Evolutionary conservation across 64 coral and sea anemone genomes (phyloP).

Genomic region (Orbicella faveolata): DNA sequence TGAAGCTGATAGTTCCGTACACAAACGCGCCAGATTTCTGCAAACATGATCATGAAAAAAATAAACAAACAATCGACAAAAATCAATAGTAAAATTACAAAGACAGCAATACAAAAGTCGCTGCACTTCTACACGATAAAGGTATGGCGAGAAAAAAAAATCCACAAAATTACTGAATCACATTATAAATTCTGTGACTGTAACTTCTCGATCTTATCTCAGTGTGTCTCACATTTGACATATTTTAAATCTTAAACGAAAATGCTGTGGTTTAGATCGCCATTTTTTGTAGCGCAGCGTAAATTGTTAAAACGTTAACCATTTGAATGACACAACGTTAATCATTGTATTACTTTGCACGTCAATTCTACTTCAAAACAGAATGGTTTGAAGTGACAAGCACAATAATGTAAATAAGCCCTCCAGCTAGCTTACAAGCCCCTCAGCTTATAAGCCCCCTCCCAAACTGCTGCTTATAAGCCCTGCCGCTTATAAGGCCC

Average conservation of each 20-base stretch:
- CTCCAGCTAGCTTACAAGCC: too few relatives aligned
- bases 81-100: too few relatives aligned
- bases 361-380: too few relatives aligned
- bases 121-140: too few relatives aligned
- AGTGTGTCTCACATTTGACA: background rate
- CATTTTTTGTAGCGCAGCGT: background rate
- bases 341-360: too few relatives aligned
- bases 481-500: too few relatives aligned
- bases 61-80: background rate
- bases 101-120: too few relatives aligned
- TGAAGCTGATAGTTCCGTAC: slow-evolving; percentile 81
- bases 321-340: background rate
- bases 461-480: too few relatives aligned
- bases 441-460: too few relatives aligned
- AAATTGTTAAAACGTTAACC: background rate
- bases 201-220: background rate
- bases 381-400: too few relatives aligned
- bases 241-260: background rate
- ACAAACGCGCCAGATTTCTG: slow-evolving; percentile 82
- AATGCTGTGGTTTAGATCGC: background rate
- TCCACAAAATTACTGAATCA: background rate
- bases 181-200: background rate
- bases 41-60: background rate
- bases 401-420: too few relatives aligned
- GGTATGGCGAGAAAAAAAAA: background rate